Evolutionary conservation across 2,888 invertebrate genomes (phyloP).

Genomic region (Sclerodermus sp.): DNA sequence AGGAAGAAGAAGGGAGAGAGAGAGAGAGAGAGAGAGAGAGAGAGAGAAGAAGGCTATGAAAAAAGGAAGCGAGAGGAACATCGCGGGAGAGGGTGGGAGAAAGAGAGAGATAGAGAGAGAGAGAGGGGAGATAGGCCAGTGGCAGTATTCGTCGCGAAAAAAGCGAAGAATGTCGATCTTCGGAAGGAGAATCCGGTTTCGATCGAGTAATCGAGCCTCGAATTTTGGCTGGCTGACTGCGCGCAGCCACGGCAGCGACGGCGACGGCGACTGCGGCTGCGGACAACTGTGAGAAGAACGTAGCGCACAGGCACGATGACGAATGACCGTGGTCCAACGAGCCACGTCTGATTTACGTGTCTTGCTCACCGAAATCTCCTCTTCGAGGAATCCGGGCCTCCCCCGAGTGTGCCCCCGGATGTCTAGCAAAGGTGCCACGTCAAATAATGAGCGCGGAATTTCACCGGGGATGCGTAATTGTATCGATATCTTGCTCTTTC

Average conservation of each 20-base stretch:
- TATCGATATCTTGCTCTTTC: not conserved
- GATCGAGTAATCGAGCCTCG: slow-evolving; percentile 30
- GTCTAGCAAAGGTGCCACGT: no score
- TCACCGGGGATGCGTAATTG: no score
- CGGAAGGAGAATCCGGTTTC: slow-evolving; percentile 42
- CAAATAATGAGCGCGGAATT: no score
- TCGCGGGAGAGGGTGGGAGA: not conserved
- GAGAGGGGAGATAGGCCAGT: slow-evolving; percentile 16
- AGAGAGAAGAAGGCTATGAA: slow-evolving; percentile 14
- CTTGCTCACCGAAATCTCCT: no score
- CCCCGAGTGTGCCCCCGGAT: no score
- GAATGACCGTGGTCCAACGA: no score
- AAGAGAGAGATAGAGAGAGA: slow-evolving; percentile 9
- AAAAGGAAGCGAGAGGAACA: slow-evolving; percentile 11
- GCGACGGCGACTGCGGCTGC: no score
- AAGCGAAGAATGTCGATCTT: slow-evolving; percentile 44
- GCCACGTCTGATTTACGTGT: no score
- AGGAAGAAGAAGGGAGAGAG: not conserved
- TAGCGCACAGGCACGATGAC: no score
- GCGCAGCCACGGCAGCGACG: no score
- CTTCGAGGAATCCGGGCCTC: not conserved
- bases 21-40: slow-evolving; percentile 11
- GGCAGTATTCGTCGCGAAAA: slow-evolving; percentile 35
- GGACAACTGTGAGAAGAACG: not conserved
- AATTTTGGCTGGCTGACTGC: slow-evolving; percentile 6